These are phyloP conservation scores for Paramacrobiotus metropolitanus DNA, from an alignment of 1,140 invertebrate genomes.

Conservation along the genomic window DNA sequence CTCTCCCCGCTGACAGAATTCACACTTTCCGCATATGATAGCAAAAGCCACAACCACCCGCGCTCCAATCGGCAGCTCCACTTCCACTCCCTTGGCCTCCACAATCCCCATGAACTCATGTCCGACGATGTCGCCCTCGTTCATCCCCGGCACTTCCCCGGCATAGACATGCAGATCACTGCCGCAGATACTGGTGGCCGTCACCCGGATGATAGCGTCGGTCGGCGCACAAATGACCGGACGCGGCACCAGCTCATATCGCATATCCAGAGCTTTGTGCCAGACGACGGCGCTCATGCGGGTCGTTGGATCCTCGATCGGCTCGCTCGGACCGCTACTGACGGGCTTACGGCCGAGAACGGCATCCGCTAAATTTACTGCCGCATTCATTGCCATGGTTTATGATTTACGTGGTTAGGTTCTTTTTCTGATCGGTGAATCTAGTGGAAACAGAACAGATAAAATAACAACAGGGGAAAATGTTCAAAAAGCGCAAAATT, in stretches of 20 bases:
- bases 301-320: not conserved
- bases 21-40: conserved; percentile 11
- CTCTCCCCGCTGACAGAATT: conserved; percentile 10
- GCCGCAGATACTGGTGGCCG: conserved; percentile 11
- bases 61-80: conserved; percentile 11
- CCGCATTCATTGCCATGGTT: not conserved
- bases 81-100: conserved; percentile 8
- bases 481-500: too few species aligned
- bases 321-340: not conserved
- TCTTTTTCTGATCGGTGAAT: too few species aligned
- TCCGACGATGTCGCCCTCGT: conserved; percentile 11
- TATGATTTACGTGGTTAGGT: too few species aligned
- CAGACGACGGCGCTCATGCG: not conserved
- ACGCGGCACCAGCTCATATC: not conserved
- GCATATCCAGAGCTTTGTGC: not conserved
- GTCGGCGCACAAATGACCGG: conserved; percentile 9
- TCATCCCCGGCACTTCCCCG: conserved; percentile 10
- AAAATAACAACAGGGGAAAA: too few species aligned
- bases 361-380: not conserved
- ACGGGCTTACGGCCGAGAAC: not conserved
- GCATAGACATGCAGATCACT: conserved; percentile 12
- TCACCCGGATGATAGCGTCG: conserved; percentile 9
- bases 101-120: conserved; percentile 12
- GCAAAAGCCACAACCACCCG: conserved; percentile 10
- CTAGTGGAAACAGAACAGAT: too few species aligned